Evolutionary conservation across 2,113 vertebrate species (phyloP).

Genomic region (Aspidoscelis tigris): DNA sequence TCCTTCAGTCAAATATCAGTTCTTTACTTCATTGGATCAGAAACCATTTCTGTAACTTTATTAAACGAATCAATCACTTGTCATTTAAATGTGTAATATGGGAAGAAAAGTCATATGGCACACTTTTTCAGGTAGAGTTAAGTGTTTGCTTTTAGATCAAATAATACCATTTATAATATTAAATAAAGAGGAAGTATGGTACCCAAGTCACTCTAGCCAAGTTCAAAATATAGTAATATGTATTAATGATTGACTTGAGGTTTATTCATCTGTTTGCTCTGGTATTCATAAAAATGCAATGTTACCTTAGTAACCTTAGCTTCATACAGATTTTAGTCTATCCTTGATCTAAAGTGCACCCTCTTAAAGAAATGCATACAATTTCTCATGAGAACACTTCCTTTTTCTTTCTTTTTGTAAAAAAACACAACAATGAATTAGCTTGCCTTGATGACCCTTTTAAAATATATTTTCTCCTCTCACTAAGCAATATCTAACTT

Average conservation of each 20-base stretch:
- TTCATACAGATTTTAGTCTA: constrained; percentile 58
- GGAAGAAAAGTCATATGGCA: constrained; percentile 51
- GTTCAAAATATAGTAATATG: constrained; percentile 65
- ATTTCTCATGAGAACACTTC: constrained; percentile 55
- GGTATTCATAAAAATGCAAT: constrained; percentile 37
- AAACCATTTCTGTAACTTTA: neutral
- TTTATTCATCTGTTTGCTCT: constrained; percentile 73
- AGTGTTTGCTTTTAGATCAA: constrained; percentile 80
- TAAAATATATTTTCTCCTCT: constrained; percentile 45
- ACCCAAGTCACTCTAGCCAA: constrained; percentile 55
- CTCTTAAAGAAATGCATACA: constrained; percentile 68
- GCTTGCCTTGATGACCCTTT: constrained; percentile 54
- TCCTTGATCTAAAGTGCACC: constrained; percentile 63
- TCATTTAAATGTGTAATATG: constrained; percentile 43
- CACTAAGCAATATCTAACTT: constrained; percentile 26
- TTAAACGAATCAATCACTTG: constrained; percentile 45
- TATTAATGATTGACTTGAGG: constrained; percentile 80
- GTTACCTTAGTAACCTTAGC: constrained; percentile 70
- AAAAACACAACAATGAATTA: constrained; percentile 65
- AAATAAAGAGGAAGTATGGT: constrained; percentile 67
- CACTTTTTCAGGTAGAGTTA: constrained; percentile 46
- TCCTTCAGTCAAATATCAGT: neutral
- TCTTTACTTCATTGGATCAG: constrained; percentile 9
- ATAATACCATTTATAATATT: constrained; percentile 69
- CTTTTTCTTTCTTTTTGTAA: constrained; percentile 55